Evolutionary conservation across 2,113 vertebrate species (phyloP).

Genomic region (Camelus dromedarius): DNA sequence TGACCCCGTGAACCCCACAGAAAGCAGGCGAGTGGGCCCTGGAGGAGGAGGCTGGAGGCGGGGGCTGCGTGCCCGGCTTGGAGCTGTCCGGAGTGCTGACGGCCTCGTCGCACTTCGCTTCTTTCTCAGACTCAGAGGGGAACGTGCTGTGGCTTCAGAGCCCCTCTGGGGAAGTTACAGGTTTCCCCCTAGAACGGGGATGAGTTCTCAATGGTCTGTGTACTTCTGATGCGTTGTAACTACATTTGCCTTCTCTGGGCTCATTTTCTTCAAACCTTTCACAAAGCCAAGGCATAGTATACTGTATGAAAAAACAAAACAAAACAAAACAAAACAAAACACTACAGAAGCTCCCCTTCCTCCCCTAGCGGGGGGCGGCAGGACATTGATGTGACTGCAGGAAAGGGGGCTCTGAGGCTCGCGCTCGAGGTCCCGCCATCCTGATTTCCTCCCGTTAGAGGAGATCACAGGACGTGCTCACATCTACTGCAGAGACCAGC

Average conservation of each 20-base stretch:
- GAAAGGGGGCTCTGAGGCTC: neutral
- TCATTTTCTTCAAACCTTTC: neutral
- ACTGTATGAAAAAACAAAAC: too few species aligned
- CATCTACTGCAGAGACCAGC: neutral
- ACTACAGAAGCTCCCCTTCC: too few species aligned
- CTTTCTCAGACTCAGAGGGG: neutral
- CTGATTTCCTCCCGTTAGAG: neutral
- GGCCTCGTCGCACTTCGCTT: neutral
- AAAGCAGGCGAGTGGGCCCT: rapidly evolving
- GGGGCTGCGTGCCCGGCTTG: rapidly evolving
- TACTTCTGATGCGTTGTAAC: neutral
- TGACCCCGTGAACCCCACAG: neutral
- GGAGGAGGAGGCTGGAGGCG: neutral
- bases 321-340: too few species aligned
- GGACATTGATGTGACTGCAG: neutral
- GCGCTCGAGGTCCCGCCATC: neutral
- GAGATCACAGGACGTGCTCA: rapidly evolving
- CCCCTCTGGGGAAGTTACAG: neutral
- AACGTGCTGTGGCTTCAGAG: neutral
- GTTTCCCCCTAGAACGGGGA: neutral
- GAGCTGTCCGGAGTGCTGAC: neutral
- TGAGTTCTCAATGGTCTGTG: neutral
- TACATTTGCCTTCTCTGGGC: neutral
- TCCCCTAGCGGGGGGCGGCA: neutral
- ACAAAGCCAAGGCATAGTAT: neutral